phyloP scores from a whole-genome alignment of 2,888 invertebrate species.

The Biston betularia region DNA sequence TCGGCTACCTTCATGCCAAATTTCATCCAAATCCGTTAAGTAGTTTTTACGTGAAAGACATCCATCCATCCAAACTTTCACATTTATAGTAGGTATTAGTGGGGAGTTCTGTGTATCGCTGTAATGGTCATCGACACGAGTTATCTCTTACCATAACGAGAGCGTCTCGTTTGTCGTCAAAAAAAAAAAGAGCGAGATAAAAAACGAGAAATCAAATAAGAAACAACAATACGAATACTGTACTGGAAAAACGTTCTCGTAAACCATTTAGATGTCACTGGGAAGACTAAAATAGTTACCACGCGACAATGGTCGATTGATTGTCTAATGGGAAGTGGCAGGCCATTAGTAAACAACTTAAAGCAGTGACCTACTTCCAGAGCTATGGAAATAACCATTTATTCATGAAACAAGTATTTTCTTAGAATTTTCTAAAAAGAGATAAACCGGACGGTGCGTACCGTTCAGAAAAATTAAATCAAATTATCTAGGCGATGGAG shows the following conservation, averaged over 20 bases:
- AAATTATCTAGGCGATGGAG: too few species aligned
- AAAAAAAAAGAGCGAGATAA: too few species aligned
- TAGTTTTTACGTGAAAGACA: too few species aligned
- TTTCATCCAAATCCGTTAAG: too few species aligned
- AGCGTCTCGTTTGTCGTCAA: too few species aligned
- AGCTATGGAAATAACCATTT: conserved; percentile 1
- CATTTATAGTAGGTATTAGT: too few species aligned
- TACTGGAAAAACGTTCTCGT: neutral
- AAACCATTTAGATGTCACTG: neutral
- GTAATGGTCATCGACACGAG: too few species aligned
- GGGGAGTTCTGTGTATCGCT: too few species aligned
- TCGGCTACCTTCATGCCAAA: too few species aligned
- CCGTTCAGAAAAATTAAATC: neutral
- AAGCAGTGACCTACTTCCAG: conserved; percentile 16
- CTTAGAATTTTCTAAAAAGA: neutral
- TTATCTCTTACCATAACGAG: too few species aligned
- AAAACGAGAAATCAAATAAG: too few species aligned
- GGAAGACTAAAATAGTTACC: neutral
- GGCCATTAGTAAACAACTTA: conserved; percentile 17
- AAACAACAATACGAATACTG: neutral
- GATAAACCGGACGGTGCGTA: neutral
- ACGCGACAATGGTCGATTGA: neutral
- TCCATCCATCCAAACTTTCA: too few species aligned
- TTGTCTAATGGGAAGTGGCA: conserved; percentile 17
- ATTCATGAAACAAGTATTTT: conserved; percentile 10